Base-by-base conservation (phyloP, 2,888 invertebrate species). In the Sthenelais limicola region DNA sequence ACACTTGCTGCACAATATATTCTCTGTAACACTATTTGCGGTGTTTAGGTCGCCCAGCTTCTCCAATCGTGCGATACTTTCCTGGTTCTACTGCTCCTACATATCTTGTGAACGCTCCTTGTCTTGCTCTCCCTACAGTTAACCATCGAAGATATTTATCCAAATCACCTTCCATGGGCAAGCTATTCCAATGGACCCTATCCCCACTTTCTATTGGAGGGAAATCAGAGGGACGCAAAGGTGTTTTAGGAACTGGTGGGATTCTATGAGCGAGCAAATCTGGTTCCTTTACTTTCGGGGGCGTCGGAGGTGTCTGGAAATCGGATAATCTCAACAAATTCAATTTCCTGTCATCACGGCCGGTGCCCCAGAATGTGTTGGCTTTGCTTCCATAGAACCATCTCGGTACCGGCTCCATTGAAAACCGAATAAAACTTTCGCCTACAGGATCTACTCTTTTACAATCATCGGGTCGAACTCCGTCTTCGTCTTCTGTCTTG, bases 111-210 rank as follows among this genome's bases (percentile, higher is more conserved):
- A 68, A 68, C 52, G 12, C 15, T 21, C 48, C 48, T 26, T 68
- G 21, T 5, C 47, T n/a, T n/a, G 33, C 68, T 49, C 35, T 51
- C 32, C 30, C 49, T 1, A 21, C 21, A 32, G 24, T 9, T 0
- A 51, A 3, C 47, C 35, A 43, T 21, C 35, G 38, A 3, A 51
- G 32, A 32, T 68, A 51, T 30, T 68, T 68, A 3, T 51, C 49
- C 30, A 68, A 26, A 9, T 68, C 68, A 4, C 68, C 52, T 35
- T 68, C 48, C 68, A 68, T 68, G 30, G 68, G 68, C 48, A 68
- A 24, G 4, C 51, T 49, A 32, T 33, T 28, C 68, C 68, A 68
- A 30, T 32, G 56, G 30, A 56, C 33, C 56, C n/a, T 33, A 18
- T 56, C 30, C 30, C 56, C 56, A 1, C 12, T 18, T 33, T 7